Evolutionary conservation across 64 coral and sea anemone species (phyloP), one percentile per base, ranked within the genome.

Genomic region (Pocillopora verrucosa): DNA sequence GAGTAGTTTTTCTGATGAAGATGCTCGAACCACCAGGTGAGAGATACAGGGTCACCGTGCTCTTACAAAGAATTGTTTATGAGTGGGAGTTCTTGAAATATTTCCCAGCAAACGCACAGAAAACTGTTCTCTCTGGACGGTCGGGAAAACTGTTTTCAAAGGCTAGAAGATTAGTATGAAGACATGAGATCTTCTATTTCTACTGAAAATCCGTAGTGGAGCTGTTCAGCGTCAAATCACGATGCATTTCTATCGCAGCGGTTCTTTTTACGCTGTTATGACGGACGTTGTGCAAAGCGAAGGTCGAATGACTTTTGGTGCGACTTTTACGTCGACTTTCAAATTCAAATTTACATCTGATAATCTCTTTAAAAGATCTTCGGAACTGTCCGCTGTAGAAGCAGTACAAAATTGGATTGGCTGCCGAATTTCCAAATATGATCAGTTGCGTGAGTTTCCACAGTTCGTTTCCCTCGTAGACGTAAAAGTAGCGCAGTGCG

Each of bases 351-450:
- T 93, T 87, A 73, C 95, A 96, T 14, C 59, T 86, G 6, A 93
- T 80, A 56, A 96, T 91, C 41, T 90, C 91, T 65, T 93, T 96
- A 83, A 96, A 96, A 4, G 95, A 89, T 41, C 88, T 69, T 36
- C 95, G 70, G 84, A 96, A 96, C 68, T 96, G 91, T 25, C 83
- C 91, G 16, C 91, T 93, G 63, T 93, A 93, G 64, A 96, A 96
- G 72, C 94, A 96, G 45, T 96, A 96, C 11, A 96, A 80, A 25
- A 93, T 88, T 14, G 94, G 95, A 51, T 96, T 96, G 26, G 90
- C 86, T 10, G 91, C 95, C 19, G 91, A 93, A 75, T 96, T 96
- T 16, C 93, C 61, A 35, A 96, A 86, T 30, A 96, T 96, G 24
- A 96, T 61, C 14, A 96, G 63, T 85, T 96, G 91, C 69, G 88